These are phyloP conservation scores for Lasioglossum calceatum DNA, from an alignment of 2,888 invertebrate genomes.

Conservation along the genomic window DNA sequence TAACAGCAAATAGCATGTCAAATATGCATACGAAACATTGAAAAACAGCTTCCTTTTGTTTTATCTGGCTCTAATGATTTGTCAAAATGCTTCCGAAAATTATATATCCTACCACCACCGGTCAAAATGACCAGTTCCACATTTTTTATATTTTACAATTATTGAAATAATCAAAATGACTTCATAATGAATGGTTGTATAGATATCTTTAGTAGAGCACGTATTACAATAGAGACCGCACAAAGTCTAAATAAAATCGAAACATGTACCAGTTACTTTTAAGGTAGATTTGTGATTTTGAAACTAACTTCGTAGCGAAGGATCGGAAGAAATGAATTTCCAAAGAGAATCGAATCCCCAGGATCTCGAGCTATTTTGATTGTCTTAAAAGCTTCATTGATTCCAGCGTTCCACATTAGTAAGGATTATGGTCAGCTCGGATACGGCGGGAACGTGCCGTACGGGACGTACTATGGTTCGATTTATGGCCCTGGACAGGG, in stretches of 20 bases:
- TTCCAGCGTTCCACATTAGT: conserved; percentile 71
- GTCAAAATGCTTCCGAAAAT: too few relatives aligned
- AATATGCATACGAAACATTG: background rate
- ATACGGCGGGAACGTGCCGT: conserved; percentile 42
- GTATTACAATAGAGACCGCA: too few relatives aligned
- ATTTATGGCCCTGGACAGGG: conserved; percentile 65
- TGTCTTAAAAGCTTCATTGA: conserved; percentile 43
- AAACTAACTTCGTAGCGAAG: background rate
- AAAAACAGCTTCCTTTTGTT: background rate
- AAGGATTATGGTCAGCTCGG: conserved; percentile 73
- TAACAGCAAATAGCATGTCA: background rate
- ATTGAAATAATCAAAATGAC: too few relatives aligned
- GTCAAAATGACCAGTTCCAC: too few relatives aligned
- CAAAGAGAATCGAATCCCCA: background rate
- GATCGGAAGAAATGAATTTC: background rate
- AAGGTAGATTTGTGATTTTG: background rate
- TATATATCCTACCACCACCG: too few relatives aligned
- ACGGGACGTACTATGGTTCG: conserved; percentile 67
- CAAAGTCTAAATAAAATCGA: too few relatives aligned
- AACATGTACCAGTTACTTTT: too few relatives aligned
- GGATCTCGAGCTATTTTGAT: background rate
- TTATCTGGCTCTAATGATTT: too few relatives aligned
- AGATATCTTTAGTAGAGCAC: too few relatives aligned
- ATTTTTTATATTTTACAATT: too few relatives aligned
- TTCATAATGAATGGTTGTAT: too few relatives aligned